A percentile compares a stretch with the other conserved stretches of the same genome.
Evolutionary conservation across 2,113 vertebrate species (phyloP).

Genomic region (Gadus chalcogrammus): DNA sequence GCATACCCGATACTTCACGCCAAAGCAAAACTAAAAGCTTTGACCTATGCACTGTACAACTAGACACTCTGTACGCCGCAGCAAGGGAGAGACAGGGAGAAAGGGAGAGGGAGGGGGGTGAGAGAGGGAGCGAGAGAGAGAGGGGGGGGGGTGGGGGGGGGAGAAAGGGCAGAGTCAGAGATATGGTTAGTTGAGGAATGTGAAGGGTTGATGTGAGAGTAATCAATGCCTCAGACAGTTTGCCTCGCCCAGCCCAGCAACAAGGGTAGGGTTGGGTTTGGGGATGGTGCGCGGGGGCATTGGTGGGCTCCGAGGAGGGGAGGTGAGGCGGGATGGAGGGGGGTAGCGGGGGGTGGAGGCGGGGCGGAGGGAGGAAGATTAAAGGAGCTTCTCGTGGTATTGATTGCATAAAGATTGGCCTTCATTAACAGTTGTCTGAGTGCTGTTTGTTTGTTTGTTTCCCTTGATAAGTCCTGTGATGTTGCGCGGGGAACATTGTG

Average conservation of each 20-base stretch:
- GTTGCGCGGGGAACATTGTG: slow-evolving; percentile 57
- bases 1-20: too few relatives aligned
- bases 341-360: slow-evolving; percentile 59
- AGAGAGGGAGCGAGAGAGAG: slow-evolving; percentile 6
- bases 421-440: slow-evolving; percentile 67
- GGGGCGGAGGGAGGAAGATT: slow-evolving; percentile 54
- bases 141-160: neutral
- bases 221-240: slow-evolving; percentile 67
- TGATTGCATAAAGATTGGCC: slow-evolving; percentile 69
- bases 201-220: slow-evolving; percentile 62
- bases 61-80: too few relatives aligned
- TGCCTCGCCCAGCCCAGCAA: slow-evolving; percentile 60
- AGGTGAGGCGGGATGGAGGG: slow-evolving; percentile 28
- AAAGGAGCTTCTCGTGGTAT: slow-evolving; percentile 64
- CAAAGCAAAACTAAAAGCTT: too few relatives aligned
- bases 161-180: slow-evolving; percentile 28
- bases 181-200: neutral
- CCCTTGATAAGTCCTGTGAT: slow-evolving; percentile 66
- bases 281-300: slow-evolving; percentile 14
- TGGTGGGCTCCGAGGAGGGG: slow-evolving; percentile 14
- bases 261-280: slow-evolving; percentile 45
- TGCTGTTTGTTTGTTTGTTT: slow-evolving; percentile 69
- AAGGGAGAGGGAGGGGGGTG: too few relatives aligned
- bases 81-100: too few relatives aligned
- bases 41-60: too few relatives aligned